Evolutionary conservation across 2,888 invertebrate genomes (phyloP), one percentile per base, ranked within the genome.

Genomic region (Syrista parreyssii): DNA sequence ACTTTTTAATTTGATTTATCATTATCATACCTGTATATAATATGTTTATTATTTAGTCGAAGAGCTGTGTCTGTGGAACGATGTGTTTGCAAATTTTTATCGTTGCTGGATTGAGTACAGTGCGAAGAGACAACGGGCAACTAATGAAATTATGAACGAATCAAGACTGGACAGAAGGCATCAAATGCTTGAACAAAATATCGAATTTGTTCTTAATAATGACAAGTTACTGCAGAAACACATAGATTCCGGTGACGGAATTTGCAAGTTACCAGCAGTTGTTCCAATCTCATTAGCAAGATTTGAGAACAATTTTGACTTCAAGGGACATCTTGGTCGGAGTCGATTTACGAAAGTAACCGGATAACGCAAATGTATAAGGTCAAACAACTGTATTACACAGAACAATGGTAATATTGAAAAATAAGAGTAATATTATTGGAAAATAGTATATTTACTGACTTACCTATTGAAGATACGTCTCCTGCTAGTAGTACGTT

Each of bases 41-140:
- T 55, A 74, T 40, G 15, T 55, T 73, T 55, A 6, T 34, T 12
- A 71, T 82, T 84, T 40, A 89, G 88, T 85, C 32, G 88, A 88
- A 76, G 86, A 88, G 76, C 69, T 89, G 12, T 87, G 82, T 71
- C 83, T 88, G 15, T 89, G 88, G 88, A 85, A 82, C 68, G 82
- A 86, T n/a, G 82, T 86, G 12, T 83, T 87, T 12, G 30, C 73
- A 2, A 87, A 80, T 73, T 89, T 89, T 68, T 80, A 79, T 69
- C 79, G 72, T 6, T 85, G 86, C 76, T 89, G 88, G 89, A 76
- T 32, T 11, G 79, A 85, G 33, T 89, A 89, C 74, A 31, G 32
- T 55, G 55, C 55, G 23, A 55, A 55, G 9, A 55, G 55, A 55
- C 55, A 68, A 68, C n/a, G 23, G 35, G 33, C 73, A 11, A 23